A percentile compares a stretch with the other conserved stretches of the same genome.
Evolutionary conservation across 2,888 invertebrate species (phyloP).

Genomic region (Dynastes tityus): DNA sequence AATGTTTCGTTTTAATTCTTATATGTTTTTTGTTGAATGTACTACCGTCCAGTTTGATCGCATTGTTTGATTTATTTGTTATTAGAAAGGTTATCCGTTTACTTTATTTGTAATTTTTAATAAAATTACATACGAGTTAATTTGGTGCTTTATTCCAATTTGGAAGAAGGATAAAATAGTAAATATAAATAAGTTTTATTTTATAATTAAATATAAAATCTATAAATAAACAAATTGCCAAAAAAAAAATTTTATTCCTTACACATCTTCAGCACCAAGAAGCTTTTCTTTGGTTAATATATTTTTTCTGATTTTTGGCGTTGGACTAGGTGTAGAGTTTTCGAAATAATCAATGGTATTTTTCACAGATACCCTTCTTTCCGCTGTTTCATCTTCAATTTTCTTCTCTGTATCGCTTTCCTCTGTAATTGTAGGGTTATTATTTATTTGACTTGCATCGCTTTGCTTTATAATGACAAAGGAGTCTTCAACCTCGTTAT

Average conservation of each 20-base stretch:
- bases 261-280: constrained; percentile 38
- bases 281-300: constrained; percentile 48
- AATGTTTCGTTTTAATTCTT: neutral
- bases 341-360: constrained; percentile 16
- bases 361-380: constrained; percentile 9
- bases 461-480: neutral
- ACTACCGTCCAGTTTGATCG: constrained; percentile 31
- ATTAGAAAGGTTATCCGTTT: neutral
- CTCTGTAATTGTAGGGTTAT: neutral
- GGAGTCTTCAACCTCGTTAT: neutral
- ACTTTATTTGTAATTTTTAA: constrained; percentile 31
- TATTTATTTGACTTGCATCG: neutral
- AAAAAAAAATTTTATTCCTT: neutral
- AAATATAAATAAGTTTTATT: constrained; percentile 17
- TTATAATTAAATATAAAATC: constrained; percentile 14
- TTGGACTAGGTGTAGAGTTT: constrained; percentile 27
- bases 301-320: constrained; percentile 44
- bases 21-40: constrained; percentile 13
- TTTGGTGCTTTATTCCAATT: neutral
- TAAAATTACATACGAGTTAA: constrained; percentile 17
- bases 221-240: constrained; percentile 2
- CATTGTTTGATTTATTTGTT: constrained; percentile 5
- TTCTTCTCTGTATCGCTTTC: neutral
- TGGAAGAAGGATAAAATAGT: neutral
- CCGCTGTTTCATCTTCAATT: neutral